Base-by-base conservation (phyloP, 2,797 vertebrate genomes). In the Mormyrus proboscirostris region DNA sequence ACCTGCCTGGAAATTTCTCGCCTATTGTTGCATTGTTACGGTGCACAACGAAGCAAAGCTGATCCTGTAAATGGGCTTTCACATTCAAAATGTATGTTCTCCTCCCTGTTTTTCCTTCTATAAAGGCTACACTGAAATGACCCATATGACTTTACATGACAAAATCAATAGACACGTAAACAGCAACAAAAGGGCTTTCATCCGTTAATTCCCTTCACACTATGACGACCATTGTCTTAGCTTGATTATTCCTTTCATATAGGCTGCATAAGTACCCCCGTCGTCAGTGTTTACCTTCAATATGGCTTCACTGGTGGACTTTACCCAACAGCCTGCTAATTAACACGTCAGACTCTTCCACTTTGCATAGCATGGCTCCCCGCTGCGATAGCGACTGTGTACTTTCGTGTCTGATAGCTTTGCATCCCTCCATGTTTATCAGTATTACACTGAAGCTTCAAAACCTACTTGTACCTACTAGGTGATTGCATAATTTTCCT, bases 1-100 rank as follows among this genome's bases (percentile, higher is more conserved):
- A 92, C 94, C 93, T 92, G 94, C 93, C 93, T 94, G 93, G 92
- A 93, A 93, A 94, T 84, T 5, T 84, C 44, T 44, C 3, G 0
- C 29, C 47, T 29, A 12, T 84, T 29, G 44, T 51, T 91, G 92
- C 93, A 93, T 92, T 94, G 94, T 94, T 95, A 94, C 94, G 90
- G 92, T 93, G 93, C 94, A 93, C 93, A 93, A 94, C 94, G 93
- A 94, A 94, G 93, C 95, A 94, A 93, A 94, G 91, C 93, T 93
- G 93, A 95, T 95, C 93, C 93, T 90, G 92, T 91, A 91, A 94
- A 93, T 92, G 92, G 93, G 88, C 89, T 91, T 69, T 25, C 0
- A 0, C 9, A 25, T 87, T 41, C 69, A 83, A 69, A 82, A 91
- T 38, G 87, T 90, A 88, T 91, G 92, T 93, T 93, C 91, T 50